Conservation (phyloP, 2,888 invertebrate genomes). For the Netelia inedita region DNA sequence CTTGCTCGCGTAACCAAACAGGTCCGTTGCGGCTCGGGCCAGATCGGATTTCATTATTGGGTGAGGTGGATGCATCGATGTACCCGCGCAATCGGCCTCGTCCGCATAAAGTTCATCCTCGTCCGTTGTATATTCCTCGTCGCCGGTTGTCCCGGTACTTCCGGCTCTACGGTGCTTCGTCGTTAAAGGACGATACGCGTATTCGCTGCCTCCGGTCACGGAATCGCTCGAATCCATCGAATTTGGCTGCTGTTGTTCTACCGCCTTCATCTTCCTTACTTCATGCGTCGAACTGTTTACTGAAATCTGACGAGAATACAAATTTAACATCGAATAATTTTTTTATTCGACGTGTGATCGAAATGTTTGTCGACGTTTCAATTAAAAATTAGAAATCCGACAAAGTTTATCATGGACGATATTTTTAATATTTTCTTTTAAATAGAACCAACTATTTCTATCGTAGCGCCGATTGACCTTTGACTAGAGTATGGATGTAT, state of each 20-base stretch:
- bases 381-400: background rate
- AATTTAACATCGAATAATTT: background rate
- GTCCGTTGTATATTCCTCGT: conserved; percentile 86
- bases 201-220: conserved; percentile 77
- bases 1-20: conserved; percentile 79
- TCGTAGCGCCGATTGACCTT: no score
- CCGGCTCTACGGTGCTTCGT: conserved; percentile 82
- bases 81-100: conserved; percentile 84
- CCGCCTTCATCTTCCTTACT: conserved; percentile 76
- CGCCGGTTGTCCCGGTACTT: conserved; percentile 86
- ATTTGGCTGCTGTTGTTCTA: conserved; percentile 77
- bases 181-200: conserved; percentile 81
- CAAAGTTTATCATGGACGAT: no score
- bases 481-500: no score
- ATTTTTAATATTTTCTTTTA: no score
- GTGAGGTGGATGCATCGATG: conserved; percentile 76
- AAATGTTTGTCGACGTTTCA: background rate
- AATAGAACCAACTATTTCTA: no score
- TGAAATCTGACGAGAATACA: conserved; percentile 31
- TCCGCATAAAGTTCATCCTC: conserved; percentile 86
- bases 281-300: conserved; percentile 13
- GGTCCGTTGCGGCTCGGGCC: conserved; percentile 81
- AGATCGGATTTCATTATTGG: conserved; percentile 81
- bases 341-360: background rate
- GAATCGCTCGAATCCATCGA: conserved; percentile 82